phyloP scores from a whole-genome alignment of 1,140 invertebrate species.

The Tetramorium parvispinum region DNA sequence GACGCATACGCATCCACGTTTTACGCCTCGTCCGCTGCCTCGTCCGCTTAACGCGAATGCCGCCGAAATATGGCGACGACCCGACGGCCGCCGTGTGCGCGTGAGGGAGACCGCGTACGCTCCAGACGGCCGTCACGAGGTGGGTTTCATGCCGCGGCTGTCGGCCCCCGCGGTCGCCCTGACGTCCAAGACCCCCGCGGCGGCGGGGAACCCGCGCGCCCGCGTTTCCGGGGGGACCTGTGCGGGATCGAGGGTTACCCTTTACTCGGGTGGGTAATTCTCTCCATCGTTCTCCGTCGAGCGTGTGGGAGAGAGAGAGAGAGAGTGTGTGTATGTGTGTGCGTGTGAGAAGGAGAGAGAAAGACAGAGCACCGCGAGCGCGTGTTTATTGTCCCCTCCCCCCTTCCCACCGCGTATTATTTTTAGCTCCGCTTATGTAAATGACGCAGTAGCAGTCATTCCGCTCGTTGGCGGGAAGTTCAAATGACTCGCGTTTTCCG shows the following conservation, averaged over 20 bases:
- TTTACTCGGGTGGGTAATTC: conserved; percentile 16
- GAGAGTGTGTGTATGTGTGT: background rate
- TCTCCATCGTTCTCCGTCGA: background rate
- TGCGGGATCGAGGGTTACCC: background rate
- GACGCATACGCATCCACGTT: conserved; percentile 51
- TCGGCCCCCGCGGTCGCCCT: background rate
- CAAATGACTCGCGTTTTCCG: conserved; percentile 27
- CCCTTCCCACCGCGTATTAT: conserved; percentile 71
- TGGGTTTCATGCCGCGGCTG: background rate
- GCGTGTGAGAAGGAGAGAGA: background rate
- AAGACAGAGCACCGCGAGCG: conserved; percentile 46
- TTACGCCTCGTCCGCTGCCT: conserved; percentile 64
- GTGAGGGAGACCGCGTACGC: conserved; percentile 64
- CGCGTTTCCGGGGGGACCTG: background rate
- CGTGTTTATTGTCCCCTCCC: conserved; percentile 73
- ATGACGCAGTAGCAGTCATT: conserved; percentile 81
- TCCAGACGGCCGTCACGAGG: conserved; percentile 18
- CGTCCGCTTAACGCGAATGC: conserved; percentile 60
- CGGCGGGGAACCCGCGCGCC: background rate
- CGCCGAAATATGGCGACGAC: conserved; percentile 88
- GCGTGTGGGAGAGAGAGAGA: background rate
- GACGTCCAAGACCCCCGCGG: background rate
- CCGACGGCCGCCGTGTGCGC: conserved; percentile 64
- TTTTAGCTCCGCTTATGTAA: conserved; percentile 83
- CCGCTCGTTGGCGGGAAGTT: conserved; percentile 76